Percentiles rank a stretch among this genome's conserved stretches.
Evolutionary conservation across 2,888 invertebrate genomes (phyloP).

Genomic region (Caenorhabditis sulstoni): DNA sequence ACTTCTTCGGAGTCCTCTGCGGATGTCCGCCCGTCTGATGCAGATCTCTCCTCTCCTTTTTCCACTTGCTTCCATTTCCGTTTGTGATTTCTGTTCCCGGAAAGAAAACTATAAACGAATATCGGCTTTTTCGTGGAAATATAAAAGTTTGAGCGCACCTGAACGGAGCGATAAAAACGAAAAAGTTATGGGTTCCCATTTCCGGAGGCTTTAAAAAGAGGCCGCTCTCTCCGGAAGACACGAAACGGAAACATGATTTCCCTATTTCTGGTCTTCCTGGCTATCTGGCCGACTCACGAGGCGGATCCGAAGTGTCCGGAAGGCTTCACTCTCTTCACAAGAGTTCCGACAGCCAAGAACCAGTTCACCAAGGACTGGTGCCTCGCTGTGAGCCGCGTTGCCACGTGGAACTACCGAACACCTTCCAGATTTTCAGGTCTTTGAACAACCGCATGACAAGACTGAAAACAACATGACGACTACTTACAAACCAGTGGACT

Average conservation of each 20-base stretch:
- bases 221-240: not conserved
- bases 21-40: slow-evolving; percentile 38
- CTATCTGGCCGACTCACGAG: not conserved
- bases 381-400: not conserved
- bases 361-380: slow-evolving; percentile 33
- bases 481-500: not conserved
- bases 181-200: not conserved
- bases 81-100: too few species aligned
- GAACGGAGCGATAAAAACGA: too few species aligned
- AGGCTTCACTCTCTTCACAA: slow-evolving; percentile 1
- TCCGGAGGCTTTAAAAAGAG: slow-evolving; percentile 1
- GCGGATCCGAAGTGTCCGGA: slow-evolving; percentile 26
- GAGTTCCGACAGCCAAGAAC: slow-evolving; percentile 11
- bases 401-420: too few species aligned
- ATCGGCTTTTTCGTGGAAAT: too few species aligned
- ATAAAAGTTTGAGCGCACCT: too few species aligned
- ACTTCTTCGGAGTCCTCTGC: slow-evolving; percentile 49
- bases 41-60: slow-evolving; percentile 5
- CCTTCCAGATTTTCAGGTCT: not conserved
- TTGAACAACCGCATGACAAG: not conserved
- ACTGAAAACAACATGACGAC: too few species aligned
- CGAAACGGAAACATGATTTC: slow-evolving; percentile 3
- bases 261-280: slow-evolving; percentile 20
- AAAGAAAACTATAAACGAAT: too few species aligned
- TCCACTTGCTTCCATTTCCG: too few species aligned